Percentiles rank a stretch among this genome's conserved stretches.
Conservation (phyloP, 2,888 invertebrate species). For the Shargacucullia verbasci region DNA sequence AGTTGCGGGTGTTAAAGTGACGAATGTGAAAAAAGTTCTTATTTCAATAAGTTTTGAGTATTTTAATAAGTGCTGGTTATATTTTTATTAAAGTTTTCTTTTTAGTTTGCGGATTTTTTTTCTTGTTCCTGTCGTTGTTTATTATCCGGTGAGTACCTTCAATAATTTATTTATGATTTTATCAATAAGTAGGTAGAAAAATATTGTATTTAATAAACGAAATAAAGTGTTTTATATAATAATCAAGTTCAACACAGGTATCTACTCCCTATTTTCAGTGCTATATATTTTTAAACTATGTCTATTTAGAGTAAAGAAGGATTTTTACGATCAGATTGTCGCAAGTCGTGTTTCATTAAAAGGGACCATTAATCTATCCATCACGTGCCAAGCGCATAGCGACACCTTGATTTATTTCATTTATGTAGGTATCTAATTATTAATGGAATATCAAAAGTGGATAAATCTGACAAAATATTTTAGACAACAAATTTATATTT, state of each 20-base stretch:
- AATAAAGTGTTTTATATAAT: too few relatives aligned
- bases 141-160: constrained; percentile 50
- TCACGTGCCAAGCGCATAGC: constrained; percentile 58
- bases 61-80: constrained; percentile 46
- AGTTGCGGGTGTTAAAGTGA: constrained; percentile 61
- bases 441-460: too few relatives aligned
- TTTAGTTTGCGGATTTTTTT: constrained; percentile 52
- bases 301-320: not conserved
- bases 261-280: not conserved
- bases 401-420: constrained; percentile 24
- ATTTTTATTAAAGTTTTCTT: constrained; percentile 47
- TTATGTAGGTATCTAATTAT: too few relatives aligned
- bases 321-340: constrained; percentile 17
- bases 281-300: not conserved
- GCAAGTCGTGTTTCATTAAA: constrained; percentile 58
- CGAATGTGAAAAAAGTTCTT: constrained; percentile 48
- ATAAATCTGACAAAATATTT: too few relatives aligned
- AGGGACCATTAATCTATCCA: constrained; percentile 60
- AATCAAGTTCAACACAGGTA: not conserved
- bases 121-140: constrained; percentile 18
- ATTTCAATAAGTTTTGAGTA: constrained; percentile 28
- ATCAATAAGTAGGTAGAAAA: not conserved
- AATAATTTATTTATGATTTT: not conserved
- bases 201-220: too few relatives aligned
- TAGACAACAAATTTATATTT: constrained; percentile 9